Base-by-base conservation (phyloP, 2,888 invertebrate species). In the Galerucella calmariensis region DNA sequence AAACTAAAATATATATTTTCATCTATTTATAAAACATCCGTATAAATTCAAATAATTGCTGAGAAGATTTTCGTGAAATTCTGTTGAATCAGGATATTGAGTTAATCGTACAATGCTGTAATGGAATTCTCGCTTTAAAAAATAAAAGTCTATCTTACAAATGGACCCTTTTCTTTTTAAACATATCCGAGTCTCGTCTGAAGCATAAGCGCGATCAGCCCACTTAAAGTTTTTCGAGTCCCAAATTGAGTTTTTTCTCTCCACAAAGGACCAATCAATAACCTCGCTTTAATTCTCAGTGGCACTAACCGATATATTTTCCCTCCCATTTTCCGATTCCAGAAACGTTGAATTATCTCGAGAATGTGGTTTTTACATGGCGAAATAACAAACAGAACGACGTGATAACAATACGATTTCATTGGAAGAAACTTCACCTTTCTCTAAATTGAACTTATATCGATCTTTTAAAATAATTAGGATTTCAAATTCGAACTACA, bases 191-290 rank as follows among this genome's bases (percentile, higher is more conserved):
- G 51, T 5, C n/a, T n/a, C 51, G 51, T n/a, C n/a, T 51, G 1
- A 48, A 14, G 12, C 46, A 48, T 48, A 48, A 48, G 12, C 51
- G 6, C 51, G 51, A 51, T 51, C 51, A 51, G n/a, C 51, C 51
- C 51, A n/a, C 51, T 51, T 51, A 5, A n/a, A n/a, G n/a, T 51
- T 51, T n/a, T 14, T 35, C 51, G n/a, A 51, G 51, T 51, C 6
- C 51, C 51, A 51, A 51, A 51, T 51, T 51, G n/a, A n/a, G 12
- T 48, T 51, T 51, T 51, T 51, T n/a, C n/a, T 51, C n/a, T 14
- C 14, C 51, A 51, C 51, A 51, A 51, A 51, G n/a, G n/a, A 51
- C 51, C 51, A n/a, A 51, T 51, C 51, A 51, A 51, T 51, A 51
- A 51, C 51, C n/a, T 51, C 48, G 48, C 51, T 6, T 2, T 51